Evolutionary conservation across 1,140 invertebrate species (phyloP).

Genomic region (Elymnias hypermnestra): DNA sequence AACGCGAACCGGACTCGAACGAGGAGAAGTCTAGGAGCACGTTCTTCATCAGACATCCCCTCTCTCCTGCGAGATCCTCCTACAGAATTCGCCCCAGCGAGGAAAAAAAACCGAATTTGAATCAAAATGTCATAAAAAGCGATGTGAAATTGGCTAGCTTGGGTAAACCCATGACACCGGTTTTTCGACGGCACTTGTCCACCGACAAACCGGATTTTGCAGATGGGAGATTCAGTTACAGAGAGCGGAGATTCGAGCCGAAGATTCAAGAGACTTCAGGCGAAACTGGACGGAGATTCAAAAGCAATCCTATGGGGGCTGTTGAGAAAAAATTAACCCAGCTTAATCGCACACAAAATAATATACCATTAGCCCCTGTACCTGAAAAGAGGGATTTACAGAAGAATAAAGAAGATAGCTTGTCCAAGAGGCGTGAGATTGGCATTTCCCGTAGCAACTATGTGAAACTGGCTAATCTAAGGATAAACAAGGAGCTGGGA

Average conservation of each 20-base stretch:
- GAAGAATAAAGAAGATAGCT: constrained; percentile 14
- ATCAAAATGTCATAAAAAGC: constrained; percentile 41
- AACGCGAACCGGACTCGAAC: constrained; percentile 32
- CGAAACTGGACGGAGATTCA: constrained; percentile 36
- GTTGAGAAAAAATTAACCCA: constrained; percentile 35
- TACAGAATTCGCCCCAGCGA: constrained; percentile 46
- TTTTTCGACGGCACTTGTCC: constrained; percentile 49
- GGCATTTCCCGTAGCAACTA: constrained; percentile 67
- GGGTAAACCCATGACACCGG: constrained; percentile 69
- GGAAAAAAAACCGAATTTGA: constrained; percentile 17
- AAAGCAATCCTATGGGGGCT: constrained; percentile 24
- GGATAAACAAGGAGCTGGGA: constrained; percentile 44
- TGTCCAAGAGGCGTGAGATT: constrained; percentile 34
- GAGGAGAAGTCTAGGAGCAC: constrained; percentile 55
- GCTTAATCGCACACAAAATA: constrained; percentile 23
- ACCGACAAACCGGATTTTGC: constrained; percentile 45
- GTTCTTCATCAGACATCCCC: constrained; percentile 56
- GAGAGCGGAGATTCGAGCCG: constrained; percentile 40
- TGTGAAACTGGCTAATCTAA: constrained; percentile 66
- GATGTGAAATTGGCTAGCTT: constrained; percentile 56
- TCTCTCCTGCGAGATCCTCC: constrained; percentile 32
- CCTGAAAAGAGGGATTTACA: constrained; percentile 24
- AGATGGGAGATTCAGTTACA: constrained; percentile 60
- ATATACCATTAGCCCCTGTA: constrained; percentile 20
- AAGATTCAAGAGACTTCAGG: constrained; percentile 41